Evolutionary conservation across 2,113 vertebrate species (phyloP).

Genomic region (Xenus cinereus): DNA sequence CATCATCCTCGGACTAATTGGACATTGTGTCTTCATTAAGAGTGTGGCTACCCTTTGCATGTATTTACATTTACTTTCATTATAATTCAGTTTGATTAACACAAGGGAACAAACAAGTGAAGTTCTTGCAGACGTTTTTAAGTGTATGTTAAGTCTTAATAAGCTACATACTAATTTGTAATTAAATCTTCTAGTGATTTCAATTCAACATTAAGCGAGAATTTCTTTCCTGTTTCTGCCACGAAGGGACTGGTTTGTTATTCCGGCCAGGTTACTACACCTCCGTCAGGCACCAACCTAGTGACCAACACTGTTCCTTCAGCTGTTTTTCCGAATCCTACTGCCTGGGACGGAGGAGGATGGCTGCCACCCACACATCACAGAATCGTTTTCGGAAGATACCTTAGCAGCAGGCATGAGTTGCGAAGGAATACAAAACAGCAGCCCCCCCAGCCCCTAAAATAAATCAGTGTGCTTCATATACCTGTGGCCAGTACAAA

Average conservation of each 20-base stretch:
- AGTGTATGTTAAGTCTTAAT: not conserved
- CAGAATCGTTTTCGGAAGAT: accelerated
- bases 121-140: not conserved
- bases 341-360: not conserved
- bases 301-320: not conserved
- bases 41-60: not conserved
- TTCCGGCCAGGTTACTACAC: not conserved
- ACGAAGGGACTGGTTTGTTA: not conserved
- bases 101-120: not conserved
- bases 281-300: not conserved
- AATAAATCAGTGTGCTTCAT: not conserved
- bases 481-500: not conserved
- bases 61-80: not conserved
- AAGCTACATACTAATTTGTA: not conserved
- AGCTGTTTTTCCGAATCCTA: not conserved
- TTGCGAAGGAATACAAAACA: not conserved
- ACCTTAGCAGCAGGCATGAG: not conserved
- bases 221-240: not conserved
- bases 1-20: not conserved
- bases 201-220: not conserved
- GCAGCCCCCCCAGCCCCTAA: not conserved
- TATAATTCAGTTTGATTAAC: not conserved
- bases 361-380: accelerated
- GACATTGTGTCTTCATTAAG: not conserved
- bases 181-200: not conserved